A percentile compares a stretch with the other conserved stretches of the same genome.
Evolutionary conservation across 2,888 invertebrate genomes (phyloP).

Genomic region (Hirudinaria manillensis): DNA sequence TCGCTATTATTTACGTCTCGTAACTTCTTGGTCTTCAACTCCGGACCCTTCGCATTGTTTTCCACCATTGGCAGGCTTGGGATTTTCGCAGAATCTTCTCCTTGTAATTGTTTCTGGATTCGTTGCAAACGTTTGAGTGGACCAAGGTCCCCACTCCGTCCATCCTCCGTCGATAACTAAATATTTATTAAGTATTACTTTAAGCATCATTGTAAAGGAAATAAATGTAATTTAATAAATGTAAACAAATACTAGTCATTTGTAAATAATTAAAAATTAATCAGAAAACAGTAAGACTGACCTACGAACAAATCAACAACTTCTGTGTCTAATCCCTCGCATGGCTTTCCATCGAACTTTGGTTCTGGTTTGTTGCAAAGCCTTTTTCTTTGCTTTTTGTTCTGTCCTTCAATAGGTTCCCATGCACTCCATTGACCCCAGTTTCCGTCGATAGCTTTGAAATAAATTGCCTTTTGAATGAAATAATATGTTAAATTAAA

Average conservation of each 20-base stretch:
- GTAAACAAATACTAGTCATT: too few relatives aligned
- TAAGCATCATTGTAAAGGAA: background rate
- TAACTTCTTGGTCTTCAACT: slow-evolving; percentile 2
- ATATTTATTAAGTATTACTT: background rate
- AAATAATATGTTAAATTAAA: too few relatives aligned
- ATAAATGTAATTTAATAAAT: too few relatives aligned
- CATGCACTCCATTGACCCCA: slow-evolving; percentile 35
- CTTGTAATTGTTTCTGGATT: slow-evolving; percentile 20
- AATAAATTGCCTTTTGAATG: background rate
- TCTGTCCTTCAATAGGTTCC: slow-evolving; percentile 24
- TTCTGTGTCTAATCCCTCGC: slow-evolving; percentile 42
- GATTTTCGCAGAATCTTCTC: slow-evolving; percentile 18
- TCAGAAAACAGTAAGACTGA: too few relatives aligned
- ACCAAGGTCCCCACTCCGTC: slow-evolving; percentile 24
- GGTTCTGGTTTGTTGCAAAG: slow-evolving; percentile 49
- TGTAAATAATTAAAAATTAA: too few relatives aligned
- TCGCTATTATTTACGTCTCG: background rate
- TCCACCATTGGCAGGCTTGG: slow-evolving; percentile 19
- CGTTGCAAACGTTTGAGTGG: background rate
- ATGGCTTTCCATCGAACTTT: slow-evolving; percentile 46
- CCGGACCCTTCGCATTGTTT: background rate
- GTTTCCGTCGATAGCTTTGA: slow-evolving; percentile 32
- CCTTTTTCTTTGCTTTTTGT: slow-evolving; percentile 42
- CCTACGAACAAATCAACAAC: background rate
- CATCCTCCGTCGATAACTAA: slow-evolving; percentile 19